These are phyloP conservation scores for Bhutanitis thaidina DNA, from an alignment of 2,888 invertebrate species.

Conservation along the genomic window DNA sequence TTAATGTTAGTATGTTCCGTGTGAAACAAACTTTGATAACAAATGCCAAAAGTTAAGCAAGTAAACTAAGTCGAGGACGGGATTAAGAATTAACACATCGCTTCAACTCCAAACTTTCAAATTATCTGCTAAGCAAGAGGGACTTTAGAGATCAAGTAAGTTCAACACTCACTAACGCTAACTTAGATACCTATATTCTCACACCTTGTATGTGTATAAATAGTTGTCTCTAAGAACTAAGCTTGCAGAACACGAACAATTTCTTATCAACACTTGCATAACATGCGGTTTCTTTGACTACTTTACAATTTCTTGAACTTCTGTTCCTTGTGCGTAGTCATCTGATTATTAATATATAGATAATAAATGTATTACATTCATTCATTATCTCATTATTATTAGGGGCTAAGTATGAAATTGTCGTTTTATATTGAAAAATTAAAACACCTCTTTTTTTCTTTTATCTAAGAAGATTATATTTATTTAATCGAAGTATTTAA, in stretches of 20 bases:
- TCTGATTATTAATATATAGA: background rate
- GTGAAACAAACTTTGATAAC: too few relatives aligned
- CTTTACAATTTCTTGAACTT: too few relatives aligned
- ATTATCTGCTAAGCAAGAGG: background rate
- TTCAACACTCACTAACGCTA: slow-evolving; percentile 10
- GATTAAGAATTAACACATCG: slow-evolving; percentile 14
- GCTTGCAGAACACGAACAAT: background rate
- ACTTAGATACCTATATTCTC: slow-evolving; percentile 2
- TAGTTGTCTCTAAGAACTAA: slow-evolving; percentile 2
- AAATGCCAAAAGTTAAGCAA: background rate
- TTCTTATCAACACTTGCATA: background rate
- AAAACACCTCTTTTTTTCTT: too few relatives aligned
- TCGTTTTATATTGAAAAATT: too few relatives aligned
- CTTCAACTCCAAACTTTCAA: slow-evolving; percentile 5
- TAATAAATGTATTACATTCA: too few relatives aligned
- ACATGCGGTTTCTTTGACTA: too few relatives aligned
- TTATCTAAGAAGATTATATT: too few relatives aligned
- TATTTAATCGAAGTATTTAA: too few relatives aligned
- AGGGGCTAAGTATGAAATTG: too few relatives aligned
- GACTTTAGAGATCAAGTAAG: slow-evolving; percentile 7
- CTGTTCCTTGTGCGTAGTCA: too few relatives aligned
- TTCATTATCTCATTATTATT: too few relatives aligned
- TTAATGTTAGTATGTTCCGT: too few relatives aligned
- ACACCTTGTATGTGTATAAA: background rate
- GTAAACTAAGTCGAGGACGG: slow-evolving; percentile 1